Conservation (phyloP, 2,888 invertebrate genomes). For the Metallyticus violacea region DNA sequence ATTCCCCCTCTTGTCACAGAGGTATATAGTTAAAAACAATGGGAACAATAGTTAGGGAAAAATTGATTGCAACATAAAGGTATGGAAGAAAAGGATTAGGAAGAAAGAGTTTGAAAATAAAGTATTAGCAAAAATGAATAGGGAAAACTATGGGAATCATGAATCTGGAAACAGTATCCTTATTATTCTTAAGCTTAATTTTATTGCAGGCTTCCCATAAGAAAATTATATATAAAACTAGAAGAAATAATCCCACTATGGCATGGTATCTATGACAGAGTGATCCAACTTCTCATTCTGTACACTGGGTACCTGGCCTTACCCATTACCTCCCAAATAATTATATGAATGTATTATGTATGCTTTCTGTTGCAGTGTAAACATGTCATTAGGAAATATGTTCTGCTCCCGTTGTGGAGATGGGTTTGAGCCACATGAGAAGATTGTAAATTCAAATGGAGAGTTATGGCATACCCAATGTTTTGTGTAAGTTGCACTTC, state of each 20-base stretch:
- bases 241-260: neutral
- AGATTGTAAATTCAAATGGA: constrained; percentile 97
- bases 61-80: too few relatives aligned
- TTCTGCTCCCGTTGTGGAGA: constrained; percentile 94
- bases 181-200: neutral
- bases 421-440: constrained; percentile 94
- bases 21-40: too few relatives aligned
- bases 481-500: constrained; percentile 80
- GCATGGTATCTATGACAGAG: too few relatives aligned
- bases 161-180: too few relatives aligned
- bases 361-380: constrained; percentile 47
- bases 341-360: constrained; percentile 17
- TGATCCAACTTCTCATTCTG: neutral
- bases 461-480: constrained; percentile 99
- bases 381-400: constrained; percentile 75
- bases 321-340: neutral
- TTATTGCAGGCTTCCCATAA: neutral
- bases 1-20: too few relatives aligned
- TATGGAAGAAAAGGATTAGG: too few relatives aligned
- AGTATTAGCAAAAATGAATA: too few relatives aligned
- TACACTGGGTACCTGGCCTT: neutral
- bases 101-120: too few relatives aligned
- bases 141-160: too few relatives aligned
- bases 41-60: too few relatives aligned
- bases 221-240: neutral